Evolutionary conservation across 2,888 invertebrate genomes (phyloP), one percentile per base, ranked within the genome.

Genomic region (Hoplodrina blanda): DNA sequence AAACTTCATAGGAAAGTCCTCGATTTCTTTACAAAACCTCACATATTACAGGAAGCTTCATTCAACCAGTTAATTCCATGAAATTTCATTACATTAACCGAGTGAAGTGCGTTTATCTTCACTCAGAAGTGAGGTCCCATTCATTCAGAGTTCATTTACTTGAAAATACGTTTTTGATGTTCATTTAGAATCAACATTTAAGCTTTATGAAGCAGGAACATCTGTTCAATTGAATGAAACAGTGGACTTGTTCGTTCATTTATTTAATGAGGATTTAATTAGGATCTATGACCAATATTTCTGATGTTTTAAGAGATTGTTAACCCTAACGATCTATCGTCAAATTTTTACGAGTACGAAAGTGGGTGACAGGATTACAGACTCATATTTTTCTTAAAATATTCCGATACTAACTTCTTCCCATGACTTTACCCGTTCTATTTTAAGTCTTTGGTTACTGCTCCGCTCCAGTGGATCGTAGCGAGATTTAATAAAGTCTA

Each of bases 21-120:
- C 84, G 87, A 91, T 91, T 93, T 93, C 93, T 93, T 94, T 92
- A 85, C 85, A 89, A 89, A 91, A 87, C 88, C 86, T 84, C 87
- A 87, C 84, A 89, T 91, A 91, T 91, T 91, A 92, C 85, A 88
- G 90, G 87, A 88, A 90, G 87, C 88, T 71, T 87, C 88, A 90
- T 90, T 89, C 85, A 90, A 87, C 83, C 90, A 90, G 91, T 91
- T 93, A 93, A 94, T 94, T 94, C 93, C 90, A 93, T 94, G 82
- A 91, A 93, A 94, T 94, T 94, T 94, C 90, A 94, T 95, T 94
- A 93, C 89, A 83, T 84, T 93, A 93, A 94, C 93, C 90, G 91
- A 92, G 88, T 88, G 82, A 91, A 91, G 90, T 89, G 86, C 90
- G 89, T 90, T 91, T 92, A 91, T 90, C 87, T 90, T 86, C 81